These are phyloP conservation scores for Pantherophis alleghaniensis DNA, from an alignment of 2,797 vertebrate species.

Conservation along the genomic window DNA sequence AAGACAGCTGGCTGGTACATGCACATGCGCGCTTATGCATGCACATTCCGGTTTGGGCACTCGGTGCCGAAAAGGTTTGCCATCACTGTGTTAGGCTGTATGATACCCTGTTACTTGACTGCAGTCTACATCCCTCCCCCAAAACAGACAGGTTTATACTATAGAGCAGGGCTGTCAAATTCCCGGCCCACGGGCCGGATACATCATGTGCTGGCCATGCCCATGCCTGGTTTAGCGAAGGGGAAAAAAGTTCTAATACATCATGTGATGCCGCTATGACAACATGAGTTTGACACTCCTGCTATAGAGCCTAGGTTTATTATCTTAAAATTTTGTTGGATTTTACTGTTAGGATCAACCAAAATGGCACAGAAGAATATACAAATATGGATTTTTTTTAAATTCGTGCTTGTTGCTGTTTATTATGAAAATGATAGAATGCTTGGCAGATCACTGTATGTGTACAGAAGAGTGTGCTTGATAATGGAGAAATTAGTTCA, in stretches of 20 bases:
- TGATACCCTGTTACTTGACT: neutral
- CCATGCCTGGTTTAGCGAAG: too few species aligned
- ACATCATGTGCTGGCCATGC: too few species aligned
- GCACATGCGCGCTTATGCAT: too few species aligned
- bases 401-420: neutral
- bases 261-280: too few species aligned
- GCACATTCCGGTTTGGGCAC: too few species aligned
- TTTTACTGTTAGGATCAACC: neutral
- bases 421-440: neutral
- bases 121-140: neutral
- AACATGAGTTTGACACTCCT: too few species aligned
- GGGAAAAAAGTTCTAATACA: too few species aligned
- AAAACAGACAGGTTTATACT: neutral
- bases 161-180: too few species aligned
- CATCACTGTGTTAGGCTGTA: neutral
- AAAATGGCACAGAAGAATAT: neutral
- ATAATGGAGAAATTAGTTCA: neutral
- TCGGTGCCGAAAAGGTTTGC: too few species aligned
- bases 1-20: too few species aligned
- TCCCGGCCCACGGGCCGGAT: rapidly evolving
- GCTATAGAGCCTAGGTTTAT: neutral
- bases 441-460: neutral
- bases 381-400: neutral
- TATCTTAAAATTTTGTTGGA: neutral
- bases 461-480: neutral